phyloP scores from a whole-genome alignment of 1,140 invertebrate genomes.

The Bombus superbus region DNA sequence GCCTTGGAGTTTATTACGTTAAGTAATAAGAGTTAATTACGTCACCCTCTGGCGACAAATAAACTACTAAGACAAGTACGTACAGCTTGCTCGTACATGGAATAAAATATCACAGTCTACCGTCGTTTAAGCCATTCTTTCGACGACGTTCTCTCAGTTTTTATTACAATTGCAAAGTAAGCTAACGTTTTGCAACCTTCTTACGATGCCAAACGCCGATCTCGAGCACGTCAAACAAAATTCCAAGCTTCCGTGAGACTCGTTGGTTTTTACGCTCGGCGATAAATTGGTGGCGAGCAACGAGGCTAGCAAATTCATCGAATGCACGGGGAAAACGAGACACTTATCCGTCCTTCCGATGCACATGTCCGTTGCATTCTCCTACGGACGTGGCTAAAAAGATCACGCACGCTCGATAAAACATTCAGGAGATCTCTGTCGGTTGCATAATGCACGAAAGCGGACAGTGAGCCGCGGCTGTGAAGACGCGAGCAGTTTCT shows the following conservation, averaged over 20 bases:
- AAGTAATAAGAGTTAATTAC: too few species aligned
- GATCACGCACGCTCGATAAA: constrained; percentile 67
- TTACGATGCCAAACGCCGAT: background rate
- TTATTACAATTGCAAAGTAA: background rate
- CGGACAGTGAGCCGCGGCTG: constrained; percentile 35
- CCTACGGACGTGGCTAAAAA: constrained; percentile 44
- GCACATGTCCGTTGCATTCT: constrained; percentile 57
- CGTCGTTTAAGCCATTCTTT: too few species aligned
- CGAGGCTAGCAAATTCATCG: constrained; percentile 41
- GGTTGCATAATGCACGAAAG: constrained; percentile 67
- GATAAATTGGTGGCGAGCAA: constrained; percentile 38
- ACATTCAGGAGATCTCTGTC: constrained; percentile 63
- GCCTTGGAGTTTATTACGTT: too few species aligned
- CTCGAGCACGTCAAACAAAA: background rate
- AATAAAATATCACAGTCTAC: too few species aligned
- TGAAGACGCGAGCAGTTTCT: constrained; percentile 57
- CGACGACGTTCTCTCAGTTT: background rate
- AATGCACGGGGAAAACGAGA: constrained; percentile 39
- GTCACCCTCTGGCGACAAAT: too few species aligned
- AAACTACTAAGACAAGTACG: too few species aligned
- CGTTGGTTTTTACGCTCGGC: background rate
- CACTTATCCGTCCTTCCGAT: constrained; percentile 35
- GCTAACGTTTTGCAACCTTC: background rate
- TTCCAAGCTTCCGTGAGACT: background rate
- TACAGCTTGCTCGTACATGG: too few species aligned